Evolutionary conservation across 2,113 vertebrate species (phyloP), one percentile per base, ranked within the genome.

Genomic region (Sialia sialis): DNA sequence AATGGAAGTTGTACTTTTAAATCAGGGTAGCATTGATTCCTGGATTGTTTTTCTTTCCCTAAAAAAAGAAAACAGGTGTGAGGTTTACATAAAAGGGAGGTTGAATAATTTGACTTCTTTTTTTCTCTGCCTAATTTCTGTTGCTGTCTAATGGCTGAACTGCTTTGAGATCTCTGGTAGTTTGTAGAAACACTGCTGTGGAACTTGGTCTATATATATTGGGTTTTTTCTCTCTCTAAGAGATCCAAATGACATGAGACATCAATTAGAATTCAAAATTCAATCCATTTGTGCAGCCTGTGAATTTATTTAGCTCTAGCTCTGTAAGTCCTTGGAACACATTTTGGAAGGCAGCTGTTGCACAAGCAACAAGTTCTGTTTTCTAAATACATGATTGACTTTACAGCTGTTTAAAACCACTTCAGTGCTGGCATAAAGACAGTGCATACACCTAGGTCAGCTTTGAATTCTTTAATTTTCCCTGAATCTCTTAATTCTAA

Each of bases 1-100:
- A 92, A 59, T 95, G 44, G 11, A 73, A 93, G 66, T 16, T 87
- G 49, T 80, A 80, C n/a, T 92, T 96, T 93, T 66, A 90, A 93
- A 95, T 92, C 67, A 80, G 55, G 21, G 16, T 55, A 78, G 36
- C 54, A 89, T 85, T 90, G 83, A 96, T 94, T 76, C 4, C 6
- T 54, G 39, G 32, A 34, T 54, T 80, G 5, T 1, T 38, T 73
- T n/a, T 38, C 58, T 77, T 70, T 73, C 25, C 27, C 36, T 77
- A 17, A 60, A 73, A 49, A 78, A 66, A 38, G 17, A 64, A 85
- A 66, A 43, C 32, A 58, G 14, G 2, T 66, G 12, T 90, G 46
- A 85, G 8, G 21, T 38, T 8, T 58, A n/a, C 54, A 63, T 25
- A 29, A 78, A 68, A 70, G 34, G 44, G 29, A 68, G 4, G 4